Base-by-base conservation (phyloP, 2,888 invertebrate genomes). In the Dascillus cervinus region DNA sequence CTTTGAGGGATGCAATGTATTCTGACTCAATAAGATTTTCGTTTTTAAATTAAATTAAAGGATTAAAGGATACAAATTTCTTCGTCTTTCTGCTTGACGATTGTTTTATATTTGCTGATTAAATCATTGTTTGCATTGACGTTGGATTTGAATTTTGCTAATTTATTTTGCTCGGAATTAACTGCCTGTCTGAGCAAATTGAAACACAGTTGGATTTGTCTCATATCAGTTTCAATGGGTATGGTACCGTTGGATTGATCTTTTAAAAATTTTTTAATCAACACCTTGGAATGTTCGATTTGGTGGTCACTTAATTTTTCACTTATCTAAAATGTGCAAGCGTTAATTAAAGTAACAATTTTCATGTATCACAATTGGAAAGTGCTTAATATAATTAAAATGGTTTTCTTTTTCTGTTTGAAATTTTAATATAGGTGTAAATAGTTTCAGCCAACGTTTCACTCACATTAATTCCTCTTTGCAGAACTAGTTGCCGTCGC, bases 31-130 rank as follows among this genome's bases (percentile, higher is more conserved):
- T n/a, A n/a, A n/a, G n/a, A n/a, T n/a, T n/a, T n/a, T n/a, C n/a
- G 3, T 21, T 3, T 4, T 5, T n/a, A 22, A 22, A 10, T 22
- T 6, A 22, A 11, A n/a, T 22, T 5, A n/a, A n/a, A n/a, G n/a
- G n/a, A n/a, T n/a, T 17, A 34, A 37, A 37, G 34, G 33, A 58
- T 63, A 64, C 64, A 52, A 34, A 65, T 65, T 52, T 65, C 63
- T 26, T 58, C 49, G 29, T 65, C 62, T 13, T 62, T 55, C 31
- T 60, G 58, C 14, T 49, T 32, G 6, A 65, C 49, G 22, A 61
- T 44, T 34, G 55, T 47, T 27, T 55, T 55, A 28, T 58, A 61
- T 40, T 58, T 52, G n/a, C 51, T 41, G 6, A 51, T 39, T 32
- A 44, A 42, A 11, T 45, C 27, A 4, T 19, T 22, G 12, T 31